A percentile compares a stretch with the other conserved stretches of the same genome.
phyloP scores from a whole-genome alignment of 2,888 invertebrate species.

The Pocota personata region DNA sequence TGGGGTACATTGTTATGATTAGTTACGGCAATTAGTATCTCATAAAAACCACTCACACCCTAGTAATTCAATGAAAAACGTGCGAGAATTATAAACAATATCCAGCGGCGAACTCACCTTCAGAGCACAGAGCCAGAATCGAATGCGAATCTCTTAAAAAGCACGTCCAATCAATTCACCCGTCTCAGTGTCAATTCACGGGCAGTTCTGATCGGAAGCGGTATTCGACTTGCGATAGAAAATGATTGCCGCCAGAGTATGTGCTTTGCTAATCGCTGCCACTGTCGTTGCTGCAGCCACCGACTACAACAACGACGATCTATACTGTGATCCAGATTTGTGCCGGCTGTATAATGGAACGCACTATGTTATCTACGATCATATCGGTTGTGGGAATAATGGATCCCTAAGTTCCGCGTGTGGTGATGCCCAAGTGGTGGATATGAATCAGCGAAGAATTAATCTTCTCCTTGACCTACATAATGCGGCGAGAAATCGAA shows the following conservation, averaged over 20 bases:
- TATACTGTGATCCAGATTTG: constrained; percentile 77
- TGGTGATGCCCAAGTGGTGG: constrained; percentile 77
- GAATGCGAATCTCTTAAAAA: constrained; percentile 61
- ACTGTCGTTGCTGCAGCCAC: constrained; percentile 10
- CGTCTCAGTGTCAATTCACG: constrained; percentile 55
- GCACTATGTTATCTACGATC: constrained; percentile 76
- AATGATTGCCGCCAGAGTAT: constrained; percentile 34
- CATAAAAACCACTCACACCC: constrained; percentile 41
- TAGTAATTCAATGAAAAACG: constrained; percentile 35
- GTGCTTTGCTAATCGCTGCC: constrained; percentile 2
- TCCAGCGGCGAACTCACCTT: constrained; percentile 17
- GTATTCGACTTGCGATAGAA: constrained; percentile 20
- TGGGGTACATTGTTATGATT: constrained; percentile 24
- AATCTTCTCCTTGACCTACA: constrained; percentile 80
- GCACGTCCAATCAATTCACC: constrained; percentile 26
- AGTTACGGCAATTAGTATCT: constrained; percentile 41
- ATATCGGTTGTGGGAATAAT: constrained; percentile 79
- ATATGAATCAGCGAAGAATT: constrained; percentile 79
- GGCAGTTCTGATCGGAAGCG: constrained; percentile 64
- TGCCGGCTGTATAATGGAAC: constrained; percentile 80
- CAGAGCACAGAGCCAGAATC: constrained; percentile 1
- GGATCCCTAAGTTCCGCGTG: constrained; percentile 76
- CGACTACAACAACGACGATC: constrained; percentile 30
- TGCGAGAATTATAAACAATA: constrained; percentile 45
- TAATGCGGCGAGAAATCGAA: constrained; percentile 79